A percentile compares a stretch with the other conserved stretches of the same genome.
Evolutionary conservation across 1,140 invertebrate species (phyloP).

Genomic region (Saccostrea echinata): DNA sequence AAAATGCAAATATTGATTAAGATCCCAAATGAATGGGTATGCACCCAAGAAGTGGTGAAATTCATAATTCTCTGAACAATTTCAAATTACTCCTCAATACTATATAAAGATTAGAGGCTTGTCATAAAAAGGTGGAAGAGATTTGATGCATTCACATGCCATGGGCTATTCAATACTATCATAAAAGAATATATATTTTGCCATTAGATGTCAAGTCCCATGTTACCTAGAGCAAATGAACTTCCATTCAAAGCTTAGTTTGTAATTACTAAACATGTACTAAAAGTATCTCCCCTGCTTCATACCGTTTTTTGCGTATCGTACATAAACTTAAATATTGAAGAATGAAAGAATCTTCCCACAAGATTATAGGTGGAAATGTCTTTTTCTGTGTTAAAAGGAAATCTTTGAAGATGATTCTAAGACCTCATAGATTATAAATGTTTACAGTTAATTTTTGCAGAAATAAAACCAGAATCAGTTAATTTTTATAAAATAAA

Average conservation of each 20-base stretch:
- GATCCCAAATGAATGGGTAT: constrained; percentile 29
- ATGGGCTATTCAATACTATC: constrained; percentile 35
- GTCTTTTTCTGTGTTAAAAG: not conserved
- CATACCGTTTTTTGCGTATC: not conserved
- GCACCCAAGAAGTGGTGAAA: constrained; percentile 18
- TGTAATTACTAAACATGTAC: constrained; percentile 29
- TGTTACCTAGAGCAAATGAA: constrained; percentile 38
- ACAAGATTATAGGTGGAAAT: not conserved
- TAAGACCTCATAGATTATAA: too few species aligned
- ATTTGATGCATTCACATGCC: constrained; percentile 38
- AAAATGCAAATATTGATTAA: constrained; percentile 38
- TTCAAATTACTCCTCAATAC: constrained; percentile 35
- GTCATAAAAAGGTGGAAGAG: constrained; percentile 30
- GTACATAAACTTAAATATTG: not conserved
- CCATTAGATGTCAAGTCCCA: constrained; percentile 36
- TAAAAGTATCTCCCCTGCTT: not conserved
- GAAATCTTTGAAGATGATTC: too few species aligned
- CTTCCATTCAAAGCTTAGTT: constrained; percentile 21
- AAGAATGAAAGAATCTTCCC: not conserved
- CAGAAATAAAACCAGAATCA: too few species aligned
- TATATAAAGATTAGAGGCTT: constrained; percentile 33
- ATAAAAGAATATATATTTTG: constrained; percentile 38
- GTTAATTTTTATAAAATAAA: too few species aligned
- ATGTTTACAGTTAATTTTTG: too few species aligned
- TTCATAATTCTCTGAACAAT: constrained; percentile 37